Percentiles rank a stretch among this genome's conserved stretches.
These are phyloP conservation scores for Pseudomyrmex cubaensis DNA, from an alignment of 1,140 invertebrate species.

Conservation along the genomic window DNA sequence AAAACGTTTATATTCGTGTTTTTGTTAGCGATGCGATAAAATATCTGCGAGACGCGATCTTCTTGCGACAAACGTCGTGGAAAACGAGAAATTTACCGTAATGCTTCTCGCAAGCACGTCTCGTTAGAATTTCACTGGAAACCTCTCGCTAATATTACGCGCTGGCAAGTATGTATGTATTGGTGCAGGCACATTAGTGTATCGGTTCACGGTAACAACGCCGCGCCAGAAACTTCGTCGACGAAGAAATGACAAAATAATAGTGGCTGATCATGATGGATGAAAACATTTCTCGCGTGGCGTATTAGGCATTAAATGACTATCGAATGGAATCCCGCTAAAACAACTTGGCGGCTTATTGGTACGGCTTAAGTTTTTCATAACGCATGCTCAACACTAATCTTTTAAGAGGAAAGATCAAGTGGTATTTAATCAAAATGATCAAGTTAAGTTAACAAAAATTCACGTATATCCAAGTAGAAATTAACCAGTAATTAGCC, in stretches of 20 bases:
- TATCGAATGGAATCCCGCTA: slow-evolving; percentile 47
- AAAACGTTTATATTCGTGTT: slow-evolving; percentile 13
- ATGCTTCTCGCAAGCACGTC: background rate
- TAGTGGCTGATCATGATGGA: slow-evolving; percentile 58
- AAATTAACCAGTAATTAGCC: too few species aligned
- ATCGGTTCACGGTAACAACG: slow-evolving; percentile 32
- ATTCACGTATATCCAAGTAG: too few species aligned
- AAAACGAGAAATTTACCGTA: slow-evolving; percentile 40
- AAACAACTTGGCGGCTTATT: slow-evolving; percentile 33
- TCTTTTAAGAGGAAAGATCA: background rate
- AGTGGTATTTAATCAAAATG: background rate
- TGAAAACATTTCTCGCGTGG: slow-evolving; percentile 51
- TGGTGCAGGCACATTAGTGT: slow-evolving; percentile 44
- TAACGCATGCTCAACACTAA: background rate
- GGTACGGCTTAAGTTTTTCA: background rate
- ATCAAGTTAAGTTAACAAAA: background rate
- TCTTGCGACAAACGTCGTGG: background rate
- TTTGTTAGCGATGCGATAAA: background rate
- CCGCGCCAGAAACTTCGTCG: slow-evolving; percentile 24
- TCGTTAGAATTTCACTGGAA: slow-evolving; percentile 37
- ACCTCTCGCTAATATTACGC: slow-evolving; percentile 31
- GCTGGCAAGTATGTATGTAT: slow-evolving; percentile 34
- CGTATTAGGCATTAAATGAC: slow-evolving; percentile 56
- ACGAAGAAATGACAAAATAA: slow-evolving; percentile 58
- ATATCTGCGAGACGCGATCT: background rate